Evolutionary conservation across 2,797 vertebrate species (phyloP), one percentile per base, ranked within the genome.

Genomic region (Molossus molossus): DNA sequence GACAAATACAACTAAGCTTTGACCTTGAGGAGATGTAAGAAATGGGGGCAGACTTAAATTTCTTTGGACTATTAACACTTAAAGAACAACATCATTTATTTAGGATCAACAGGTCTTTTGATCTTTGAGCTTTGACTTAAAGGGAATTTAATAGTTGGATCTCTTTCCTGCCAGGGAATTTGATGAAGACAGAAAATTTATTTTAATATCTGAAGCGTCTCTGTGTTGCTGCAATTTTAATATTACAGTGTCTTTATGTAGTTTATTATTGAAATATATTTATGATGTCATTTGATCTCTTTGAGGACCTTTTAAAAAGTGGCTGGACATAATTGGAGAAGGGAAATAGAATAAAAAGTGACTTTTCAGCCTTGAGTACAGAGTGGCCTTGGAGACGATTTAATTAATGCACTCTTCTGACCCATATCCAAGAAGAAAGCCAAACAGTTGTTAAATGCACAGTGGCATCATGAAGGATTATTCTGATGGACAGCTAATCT

Each of bases 291-390:
- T 95, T 93, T 95, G 50, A 62, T 90, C 79, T 72, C 62, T 87
- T 73, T 1, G 5, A 93, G 45, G 82, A 60, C 29, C 76, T 96
- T 85, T 88, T 45, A 70, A 58, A 81, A 87, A 60, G 45, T 81
- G 29, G 45, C 33, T 90, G 20, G 77, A 37, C 33, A 80, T 93
- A 89, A 96, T 95, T 83, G 83, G 55, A 73, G 37, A 94, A 87
- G 33, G 33, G 10, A 96, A 94, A 83, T 83, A 72, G 58, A 86
- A 84, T 93, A 48, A 94, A 37, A 37, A 89, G 65, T 95, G 53
- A 53, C 45, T 96, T 95, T 94, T 91, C 64, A 95, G 91, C 40
- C 40, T 80, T 95, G 58, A 89, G 86, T 94, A 96, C 86, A 93
- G 65, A 80, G 48, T 91, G 89, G 69, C 72, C 91, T 95, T 91